Percentiles rank a stretch among this genome's conserved stretches.
These are phyloP conservation scores for Microtus montanus DNA, from an alignment of 2,113 vertebrate species.

Conservation along the genomic window DNA sequence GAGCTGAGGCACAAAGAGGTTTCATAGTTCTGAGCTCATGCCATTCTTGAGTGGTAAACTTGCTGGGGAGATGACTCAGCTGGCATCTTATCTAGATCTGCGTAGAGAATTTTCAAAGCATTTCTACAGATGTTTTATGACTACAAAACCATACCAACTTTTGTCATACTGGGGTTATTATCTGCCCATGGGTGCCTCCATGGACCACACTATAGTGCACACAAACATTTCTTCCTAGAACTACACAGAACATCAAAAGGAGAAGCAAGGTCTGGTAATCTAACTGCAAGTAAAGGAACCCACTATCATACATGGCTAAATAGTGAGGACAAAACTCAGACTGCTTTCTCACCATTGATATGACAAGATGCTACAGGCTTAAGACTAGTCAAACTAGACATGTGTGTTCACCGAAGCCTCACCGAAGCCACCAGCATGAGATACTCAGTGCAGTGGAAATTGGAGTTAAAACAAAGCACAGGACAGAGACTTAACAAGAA, in stretches of 20 bases:
- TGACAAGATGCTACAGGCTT: neutral
- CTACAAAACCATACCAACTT: neutral
- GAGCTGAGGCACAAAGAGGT: neutral
- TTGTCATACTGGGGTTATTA: neutral
- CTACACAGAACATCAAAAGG: neutral
- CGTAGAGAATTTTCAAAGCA: neutral
- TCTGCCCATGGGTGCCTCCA: neutral
- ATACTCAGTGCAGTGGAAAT: neutral
- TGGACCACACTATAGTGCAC: neutral
- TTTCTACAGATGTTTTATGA: neutral
- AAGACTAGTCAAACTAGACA: too few relatives aligned
- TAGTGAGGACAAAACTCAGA: neutral
- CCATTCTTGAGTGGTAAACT: neutral
- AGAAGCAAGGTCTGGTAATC: neutral
- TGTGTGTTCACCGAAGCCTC: neutral
- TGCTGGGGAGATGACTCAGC: neutral
- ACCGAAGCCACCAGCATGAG: neutral
- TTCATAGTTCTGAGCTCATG: neutral
- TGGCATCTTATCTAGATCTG: neutral
- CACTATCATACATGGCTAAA: neutral
- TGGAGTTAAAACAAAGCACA: neutral
- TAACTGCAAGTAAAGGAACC: neutral
- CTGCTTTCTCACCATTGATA: neutral
- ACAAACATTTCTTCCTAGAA: neutral
- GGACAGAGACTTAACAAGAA: neutral